Conservation (phyloP, 2,797 vertebrate genomes). For the Catamblyrhynchus diadema region DNA sequence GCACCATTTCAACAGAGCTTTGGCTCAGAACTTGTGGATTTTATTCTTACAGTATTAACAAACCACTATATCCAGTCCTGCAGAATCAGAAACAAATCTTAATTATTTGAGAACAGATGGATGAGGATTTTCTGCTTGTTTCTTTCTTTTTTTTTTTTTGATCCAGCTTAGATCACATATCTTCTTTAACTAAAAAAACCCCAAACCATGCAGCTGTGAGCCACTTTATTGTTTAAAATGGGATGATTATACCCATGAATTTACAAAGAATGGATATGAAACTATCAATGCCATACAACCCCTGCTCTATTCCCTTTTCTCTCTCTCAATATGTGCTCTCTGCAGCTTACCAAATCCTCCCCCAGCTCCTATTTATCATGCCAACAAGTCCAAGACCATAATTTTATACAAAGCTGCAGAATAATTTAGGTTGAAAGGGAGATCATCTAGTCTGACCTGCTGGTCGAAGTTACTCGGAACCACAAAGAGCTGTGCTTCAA, state of each 20-base stretch:
- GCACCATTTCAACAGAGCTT: neutral
- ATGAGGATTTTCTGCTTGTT: neutral
- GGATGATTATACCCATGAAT: rapidly evolving
- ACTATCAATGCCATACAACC: neutral
- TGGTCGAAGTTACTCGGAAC: neutral
- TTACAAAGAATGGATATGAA: neutral
- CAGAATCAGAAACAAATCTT: neutral
- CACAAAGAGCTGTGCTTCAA: neutral
- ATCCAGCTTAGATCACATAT: neutral
- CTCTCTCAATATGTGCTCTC: neutral
- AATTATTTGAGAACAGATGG: neutral
- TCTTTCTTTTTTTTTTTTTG: neutral
- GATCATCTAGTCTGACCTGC: neutral
- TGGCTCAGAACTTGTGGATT: neutral
- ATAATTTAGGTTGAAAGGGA: neutral
- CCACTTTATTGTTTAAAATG: neutral
- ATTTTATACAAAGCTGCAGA: neutral
- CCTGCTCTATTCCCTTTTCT: neutral
- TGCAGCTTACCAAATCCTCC: neutral
- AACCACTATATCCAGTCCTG: neutral
- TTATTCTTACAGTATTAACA: neutral
- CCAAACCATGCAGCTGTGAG: neutral
- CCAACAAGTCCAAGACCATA: neutral
- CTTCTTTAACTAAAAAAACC: neutral
- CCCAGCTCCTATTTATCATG: neutral